These are phyloP conservation scores for Drosophila cognata DNA, from an alignment of 2,888 invertebrate species.

Conservation along the genomic window DNA sequence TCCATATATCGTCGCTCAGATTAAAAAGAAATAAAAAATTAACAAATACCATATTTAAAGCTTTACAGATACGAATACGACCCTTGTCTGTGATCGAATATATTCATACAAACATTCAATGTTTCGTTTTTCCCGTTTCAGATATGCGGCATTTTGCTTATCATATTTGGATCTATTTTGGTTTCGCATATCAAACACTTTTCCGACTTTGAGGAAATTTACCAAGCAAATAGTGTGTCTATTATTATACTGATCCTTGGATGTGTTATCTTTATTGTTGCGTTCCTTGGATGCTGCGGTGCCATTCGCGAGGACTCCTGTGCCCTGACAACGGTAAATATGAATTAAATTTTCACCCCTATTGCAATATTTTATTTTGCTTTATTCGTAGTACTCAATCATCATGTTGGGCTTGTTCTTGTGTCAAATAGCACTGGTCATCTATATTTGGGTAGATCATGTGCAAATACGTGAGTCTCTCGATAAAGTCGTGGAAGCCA, in stretches of 20 bases:
- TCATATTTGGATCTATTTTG: slow-evolving; percentile 89
- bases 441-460: slow-evolving; percentile 88
- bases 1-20: background rate
- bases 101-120: background rate
- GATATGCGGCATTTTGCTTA: slow-evolving; percentile 90
- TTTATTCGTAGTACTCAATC: slow-evolving; percentile 88
- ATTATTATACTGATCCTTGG: slow-evolving; percentile 89
- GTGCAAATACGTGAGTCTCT: slow-evolving; percentile 87
- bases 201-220: slow-evolving; percentile 85
- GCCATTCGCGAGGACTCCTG: slow-evolving; percentile 94
- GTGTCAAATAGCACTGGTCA: slow-evolving; percentile 89
- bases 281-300: slow-evolving; percentile 96
- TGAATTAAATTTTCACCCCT: too few relatives aligned
- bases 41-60: background rate
- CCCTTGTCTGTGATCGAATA: background rate
- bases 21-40: background rate
- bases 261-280: slow-evolving; percentile 90
- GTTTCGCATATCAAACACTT: slow-evolving; percentile 87
- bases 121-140: slow-evolving; percentile 82
- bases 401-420: slow-evolving; percentile 90
- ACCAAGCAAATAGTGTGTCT: slow-evolving; percentile 87
- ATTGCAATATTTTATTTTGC: background rate
- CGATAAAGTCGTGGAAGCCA: slow-evolving; percentile 85
- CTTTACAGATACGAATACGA: background rate
- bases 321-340: slow-evolving; percentile 91